A percentile compares a stretch with the other conserved stretches of the same genome.
These are phyloP conservation scores for Zingel zingel DNA, from an alignment of 2,113 vertebrate species.

Conservation along the genomic window DNA sequence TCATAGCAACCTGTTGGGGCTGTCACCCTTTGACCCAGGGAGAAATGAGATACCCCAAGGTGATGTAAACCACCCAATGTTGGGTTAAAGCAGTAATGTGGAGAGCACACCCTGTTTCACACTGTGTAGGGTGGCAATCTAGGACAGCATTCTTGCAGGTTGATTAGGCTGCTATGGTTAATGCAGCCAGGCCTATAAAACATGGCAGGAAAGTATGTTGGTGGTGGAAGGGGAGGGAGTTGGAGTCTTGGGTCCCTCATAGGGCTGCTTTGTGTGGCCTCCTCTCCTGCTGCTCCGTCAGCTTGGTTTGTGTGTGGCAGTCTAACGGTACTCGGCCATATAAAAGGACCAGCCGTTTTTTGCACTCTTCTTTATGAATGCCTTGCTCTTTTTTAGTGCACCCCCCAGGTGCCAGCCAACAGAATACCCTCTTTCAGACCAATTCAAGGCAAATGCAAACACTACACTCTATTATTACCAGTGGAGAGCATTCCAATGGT, in stretches of 20 bases:
- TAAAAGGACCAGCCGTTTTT: slow-evolving; percentile 78
- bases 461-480: slow-evolving; percentile 77
- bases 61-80: slow-evolving; percentile 58
- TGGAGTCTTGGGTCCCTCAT: slow-evolving; percentile 66
- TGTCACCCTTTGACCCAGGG: slow-evolving; percentile 54
- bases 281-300: slow-evolving; percentile 81
- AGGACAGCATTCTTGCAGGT: slow-evolving; percentile 80
- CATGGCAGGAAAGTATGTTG: slow-evolving; percentile 68
- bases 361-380: slow-evolving; percentile 80
- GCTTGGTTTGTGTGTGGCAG: slow-evolving; percentile 82
- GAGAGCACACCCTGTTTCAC: slow-evolving; percentile 56
- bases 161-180: slow-evolving; percentile 83
- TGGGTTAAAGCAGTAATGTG: slow-evolving; percentile 74
- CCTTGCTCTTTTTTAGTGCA: slow-evolving; percentile 82
- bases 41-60: slow-evolving; percentile 55
- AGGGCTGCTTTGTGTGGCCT: slow-evolving; percentile 78
- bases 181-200: slow-evolving; percentile 83
- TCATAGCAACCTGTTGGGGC: slow-evolving; percentile 29
- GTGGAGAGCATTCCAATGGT: slow-evolving; percentile 76
- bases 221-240: slow-evolving; percentile 59
- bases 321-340: slow-evolving; percentile 67
- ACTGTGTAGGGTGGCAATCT: slow-evolving; percentile 66
- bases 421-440: slow-evolving; percentile 79
- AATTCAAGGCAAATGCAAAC: slow-evolving; percentile 80
- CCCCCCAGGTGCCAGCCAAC: slow-evolving; percentile 77